Evolutionary conservation across 30 jellyfish, hydroid and myxozoan species (phyloP).

Genomic region (Aurelia aurita): DNA sequence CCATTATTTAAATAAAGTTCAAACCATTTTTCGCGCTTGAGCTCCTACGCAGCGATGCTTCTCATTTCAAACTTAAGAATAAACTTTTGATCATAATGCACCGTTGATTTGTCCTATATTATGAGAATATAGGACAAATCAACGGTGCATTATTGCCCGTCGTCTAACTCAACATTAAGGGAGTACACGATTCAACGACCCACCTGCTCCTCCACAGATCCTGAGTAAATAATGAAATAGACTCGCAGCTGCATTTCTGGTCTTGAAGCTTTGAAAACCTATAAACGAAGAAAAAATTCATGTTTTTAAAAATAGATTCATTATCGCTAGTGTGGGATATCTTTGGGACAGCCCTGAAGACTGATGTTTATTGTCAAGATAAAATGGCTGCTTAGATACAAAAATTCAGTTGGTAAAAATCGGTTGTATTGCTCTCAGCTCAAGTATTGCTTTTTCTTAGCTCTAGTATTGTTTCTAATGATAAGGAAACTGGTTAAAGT

Average conservation of each 20-base stretch:
- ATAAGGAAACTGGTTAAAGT: neutral
- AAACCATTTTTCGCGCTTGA: no score
- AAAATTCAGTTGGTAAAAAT: neutral
- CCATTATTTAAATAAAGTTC: no score
- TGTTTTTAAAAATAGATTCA: neutral
- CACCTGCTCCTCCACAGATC: slow-evolving; percentile 99
- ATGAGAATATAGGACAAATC: no score
- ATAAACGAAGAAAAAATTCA: neutral
- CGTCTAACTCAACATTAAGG: no score
- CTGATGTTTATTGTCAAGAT: no score
- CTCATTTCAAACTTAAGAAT: no score
- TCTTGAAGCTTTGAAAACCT: slow-evolving; percentile 92
- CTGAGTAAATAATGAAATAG: slow-evolving; percentile 85
- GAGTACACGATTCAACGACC: neutral
- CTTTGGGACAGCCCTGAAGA: no score
- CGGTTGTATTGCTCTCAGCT: neutral
- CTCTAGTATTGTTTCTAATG: neutral
- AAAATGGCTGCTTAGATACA: no score
- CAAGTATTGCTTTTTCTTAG: neutral
- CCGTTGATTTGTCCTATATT: no score
- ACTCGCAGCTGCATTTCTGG: slow-evolving; percentile 94
- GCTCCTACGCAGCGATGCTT: no score
- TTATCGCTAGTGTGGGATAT: neutral
- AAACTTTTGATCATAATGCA: no score
- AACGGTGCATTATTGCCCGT: no score